Evolutionary conservation across 2,797 vertebrate genomes (phyloP).

Genomic region (Ptychadena robeensis): DNA sequence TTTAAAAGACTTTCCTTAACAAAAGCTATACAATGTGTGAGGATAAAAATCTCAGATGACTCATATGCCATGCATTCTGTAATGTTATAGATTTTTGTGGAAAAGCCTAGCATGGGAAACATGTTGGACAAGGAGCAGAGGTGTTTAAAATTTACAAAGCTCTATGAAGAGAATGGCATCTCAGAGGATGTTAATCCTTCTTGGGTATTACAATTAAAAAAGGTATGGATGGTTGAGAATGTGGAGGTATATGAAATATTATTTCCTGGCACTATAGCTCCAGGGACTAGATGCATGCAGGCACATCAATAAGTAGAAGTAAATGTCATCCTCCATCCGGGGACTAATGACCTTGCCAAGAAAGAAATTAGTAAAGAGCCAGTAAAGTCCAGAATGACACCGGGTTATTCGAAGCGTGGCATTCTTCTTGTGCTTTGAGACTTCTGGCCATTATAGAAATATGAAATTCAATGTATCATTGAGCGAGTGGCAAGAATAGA

Average conservation of each 20-base stretch:
- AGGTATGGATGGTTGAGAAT: background rate
- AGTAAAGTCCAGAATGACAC: background rate
- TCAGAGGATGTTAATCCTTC: constrained; percentile 3
- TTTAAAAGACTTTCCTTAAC: background rate
- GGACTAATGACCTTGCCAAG: constrained; percentile 16
- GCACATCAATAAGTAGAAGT: background rate
- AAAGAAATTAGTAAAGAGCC: constrained; percentile 16
- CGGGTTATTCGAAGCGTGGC: background rate
- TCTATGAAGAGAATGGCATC: background rate
- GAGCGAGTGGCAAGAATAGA: background rate
- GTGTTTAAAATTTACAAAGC: constrained; percentile 36
- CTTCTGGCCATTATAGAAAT: background rate
- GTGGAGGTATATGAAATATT: background rate
- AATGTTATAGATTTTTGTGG: background rate
- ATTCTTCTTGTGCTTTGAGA: background rate
- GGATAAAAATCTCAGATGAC: constrained; percentile 18
- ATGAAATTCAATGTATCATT: background rate
- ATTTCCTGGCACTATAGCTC: constrained; percentile 6
- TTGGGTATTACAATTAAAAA: constrained; percentile 1
- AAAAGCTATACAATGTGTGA: background rate
- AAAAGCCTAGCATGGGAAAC: background rate
- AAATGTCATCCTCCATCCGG: constrained; percentile 34
- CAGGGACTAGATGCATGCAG: background rate
- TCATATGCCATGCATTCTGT: background rate
- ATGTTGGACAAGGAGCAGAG: background rate